A percentile compares a stretch with the other conserved stretches of the same genome.
These are phyloP conservation scores for Pogona vitticeps DNA, from an alignment of 2,113 vertebrate species.

Conservation along the genomic window DNA sequence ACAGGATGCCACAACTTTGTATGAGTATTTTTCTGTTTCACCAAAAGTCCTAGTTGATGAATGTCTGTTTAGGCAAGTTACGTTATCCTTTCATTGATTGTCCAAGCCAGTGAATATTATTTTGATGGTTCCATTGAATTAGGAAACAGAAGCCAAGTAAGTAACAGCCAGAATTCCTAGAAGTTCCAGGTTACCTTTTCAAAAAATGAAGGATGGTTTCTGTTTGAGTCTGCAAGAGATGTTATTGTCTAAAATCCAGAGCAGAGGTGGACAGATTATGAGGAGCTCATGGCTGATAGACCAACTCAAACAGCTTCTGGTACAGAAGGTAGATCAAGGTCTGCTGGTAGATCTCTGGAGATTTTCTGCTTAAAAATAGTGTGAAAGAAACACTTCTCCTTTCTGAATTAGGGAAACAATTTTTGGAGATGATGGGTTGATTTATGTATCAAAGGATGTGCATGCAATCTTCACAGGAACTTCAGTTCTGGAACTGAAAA, in stretches of 20 bases:
- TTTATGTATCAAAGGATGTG: no score
- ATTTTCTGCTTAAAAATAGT: no score
- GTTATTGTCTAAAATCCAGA: background rate
- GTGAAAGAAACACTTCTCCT: no score
- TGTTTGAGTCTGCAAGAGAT: background rate
- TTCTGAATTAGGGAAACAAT: background rate
- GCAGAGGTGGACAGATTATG: no score
- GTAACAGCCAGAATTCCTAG: background rate
- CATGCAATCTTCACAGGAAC: no score
- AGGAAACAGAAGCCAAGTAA: background rate
- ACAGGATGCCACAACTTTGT: background rate
- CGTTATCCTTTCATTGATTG: background rate
- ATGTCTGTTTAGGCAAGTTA: background rate
- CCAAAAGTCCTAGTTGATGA: background rate
- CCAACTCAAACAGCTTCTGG: no score
- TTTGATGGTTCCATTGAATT: background rate
- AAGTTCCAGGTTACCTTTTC: background rate
- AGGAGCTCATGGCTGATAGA: no score
- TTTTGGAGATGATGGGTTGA: background rate
- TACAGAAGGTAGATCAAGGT: background rate
- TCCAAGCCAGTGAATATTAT: background rate
- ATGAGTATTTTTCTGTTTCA: background rate
- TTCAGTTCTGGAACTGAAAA: no score
- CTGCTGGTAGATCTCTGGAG: background rate
- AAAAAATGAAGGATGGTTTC: background rate